A percentile compares a stretch with the other conserved stretches of the same genome.
Conservation (phyloP, 2,797 vertebrate genomes). For the Acanthurus leucopareius region DNA sequence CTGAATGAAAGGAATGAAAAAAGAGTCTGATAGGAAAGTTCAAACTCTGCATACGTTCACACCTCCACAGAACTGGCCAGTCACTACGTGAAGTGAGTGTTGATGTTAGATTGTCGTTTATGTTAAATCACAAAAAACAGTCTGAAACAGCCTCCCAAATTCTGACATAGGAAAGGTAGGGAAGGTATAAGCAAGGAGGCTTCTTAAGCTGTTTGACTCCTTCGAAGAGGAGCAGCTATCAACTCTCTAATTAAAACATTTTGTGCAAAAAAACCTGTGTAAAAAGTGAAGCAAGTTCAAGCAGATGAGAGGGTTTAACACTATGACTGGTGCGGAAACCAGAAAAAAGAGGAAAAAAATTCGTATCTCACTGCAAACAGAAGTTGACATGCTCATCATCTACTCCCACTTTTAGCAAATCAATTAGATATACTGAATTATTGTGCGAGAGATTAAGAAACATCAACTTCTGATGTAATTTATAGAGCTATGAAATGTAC, state of each 20-base stretch:
- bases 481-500: neutral
- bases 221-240: neutral
- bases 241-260: neutral
- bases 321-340: neutral
- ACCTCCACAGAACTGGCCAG: neutral
- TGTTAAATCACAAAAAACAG: neutral
- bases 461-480: conserved; percentile 17
- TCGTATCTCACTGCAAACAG: conserved; percentile 41
- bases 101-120: neutral
- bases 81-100: neutral
- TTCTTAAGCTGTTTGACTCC: neutral
- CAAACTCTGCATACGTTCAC: conserved; percentile 3
- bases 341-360: neutral
- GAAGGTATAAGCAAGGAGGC: neutral
- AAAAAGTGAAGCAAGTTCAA: neutral
- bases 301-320: neutral
- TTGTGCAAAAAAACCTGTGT: neutral
- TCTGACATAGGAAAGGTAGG: neutral
- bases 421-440: conserved; percentile 49
- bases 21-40: neutral
- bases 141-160: neutral
- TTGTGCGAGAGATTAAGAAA: conserved; percentile 19
- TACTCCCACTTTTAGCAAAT: conserved; percentile 29
- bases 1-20: neutral
- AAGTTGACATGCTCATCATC: conserved; percentile 7